Conservation (phyloP, 2,888 invertebrate species). For the Incurvaria masculella region DNA sequence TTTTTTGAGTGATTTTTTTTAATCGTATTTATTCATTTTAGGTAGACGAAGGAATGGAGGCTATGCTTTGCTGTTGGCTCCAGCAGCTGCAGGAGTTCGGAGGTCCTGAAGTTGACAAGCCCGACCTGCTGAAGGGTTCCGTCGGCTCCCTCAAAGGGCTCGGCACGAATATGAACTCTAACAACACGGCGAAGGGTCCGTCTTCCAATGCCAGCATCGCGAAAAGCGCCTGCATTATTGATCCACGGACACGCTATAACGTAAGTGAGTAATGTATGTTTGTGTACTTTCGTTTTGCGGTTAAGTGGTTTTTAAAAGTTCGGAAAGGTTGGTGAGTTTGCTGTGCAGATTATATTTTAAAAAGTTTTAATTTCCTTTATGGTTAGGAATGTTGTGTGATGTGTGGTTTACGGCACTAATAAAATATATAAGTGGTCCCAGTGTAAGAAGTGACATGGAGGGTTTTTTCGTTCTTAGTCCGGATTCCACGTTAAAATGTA, state of each 20-base stretch:
- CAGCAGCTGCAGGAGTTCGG: conserved; percentile 82
- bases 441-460: too few species aligned
- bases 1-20: neutral
- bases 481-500: too few species aligned
- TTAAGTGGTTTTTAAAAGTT: too few species aligned
- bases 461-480: too few species aligned
- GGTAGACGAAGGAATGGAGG: conserved; percentile 81
- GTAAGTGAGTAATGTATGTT: conserved; percentile 46
- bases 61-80: conserved; percentile 82
- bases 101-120: conserved; percentile 79
- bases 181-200: conserved; percentile 21
- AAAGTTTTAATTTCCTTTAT: too few species aligned
- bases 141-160: conserved; percentile 21
- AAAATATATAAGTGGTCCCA: too few species aligned
- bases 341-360: too few species aligned
- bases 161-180: conserved; percentile 19
- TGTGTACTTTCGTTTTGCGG: too few species aligned
- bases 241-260: conserved; percentile 80
- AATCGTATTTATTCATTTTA: conserved; percentile 20
- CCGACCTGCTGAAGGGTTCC: conserved; percentile 68
- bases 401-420: too few species aligned
- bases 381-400: too few species aligned
- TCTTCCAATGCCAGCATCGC: conserved; percentile 54
- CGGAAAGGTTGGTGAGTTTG: too few species aligned
- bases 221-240: conserved; percentile 58